A percentile compares a stretch with the other conserved stretches of the same genome.
These are phyloP conservation scores for Mesoclemmys tuberculata DNA, from an alignment of 2,113 vertebrate species.

Conservation along the genomic window DNA sequence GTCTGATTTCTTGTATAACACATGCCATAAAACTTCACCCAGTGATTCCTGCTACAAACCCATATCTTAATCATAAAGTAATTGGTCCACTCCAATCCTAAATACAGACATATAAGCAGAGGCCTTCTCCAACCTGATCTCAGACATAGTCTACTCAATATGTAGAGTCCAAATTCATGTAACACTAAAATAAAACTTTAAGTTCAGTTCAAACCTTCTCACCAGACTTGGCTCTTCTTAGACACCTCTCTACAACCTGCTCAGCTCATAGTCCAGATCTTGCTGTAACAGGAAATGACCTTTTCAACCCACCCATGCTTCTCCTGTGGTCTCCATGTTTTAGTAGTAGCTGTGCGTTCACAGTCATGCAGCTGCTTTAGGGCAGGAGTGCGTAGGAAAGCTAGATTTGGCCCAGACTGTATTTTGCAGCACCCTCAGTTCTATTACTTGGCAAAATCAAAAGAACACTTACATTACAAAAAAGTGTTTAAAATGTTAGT, in stretches of 20 bases:
- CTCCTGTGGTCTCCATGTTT: not conserved
- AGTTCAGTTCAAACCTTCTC: not conserved
- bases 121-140: not conserved
- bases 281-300: not conserved
- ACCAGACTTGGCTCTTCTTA: conserved; percentile 16
- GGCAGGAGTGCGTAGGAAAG: not conserved
- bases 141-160: not conserved
- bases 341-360: not conserved
- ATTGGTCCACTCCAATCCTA: not conserved
- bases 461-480: not conserved
- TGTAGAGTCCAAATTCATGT: not conserved
- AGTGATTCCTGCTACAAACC: not conserved
- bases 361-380: not conserved
- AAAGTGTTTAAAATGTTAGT: not conserved
- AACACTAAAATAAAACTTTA: not conserved
- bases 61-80: not conserved
- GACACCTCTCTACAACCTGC: not conserved
- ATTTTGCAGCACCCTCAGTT: not conserved
- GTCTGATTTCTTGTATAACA: not conserved
- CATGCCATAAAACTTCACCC: not conserved
- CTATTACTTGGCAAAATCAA: not conserved
- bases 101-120: not conserved
- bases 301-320: not conserved
- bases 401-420: not conserved
- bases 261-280: not conserved